Evolutionary conservation across 2,797 vertebrate genomes (phyloP), one percentile per base, ranked within the genome.

Genomic region (Novumbra hubbsi): DNA sequence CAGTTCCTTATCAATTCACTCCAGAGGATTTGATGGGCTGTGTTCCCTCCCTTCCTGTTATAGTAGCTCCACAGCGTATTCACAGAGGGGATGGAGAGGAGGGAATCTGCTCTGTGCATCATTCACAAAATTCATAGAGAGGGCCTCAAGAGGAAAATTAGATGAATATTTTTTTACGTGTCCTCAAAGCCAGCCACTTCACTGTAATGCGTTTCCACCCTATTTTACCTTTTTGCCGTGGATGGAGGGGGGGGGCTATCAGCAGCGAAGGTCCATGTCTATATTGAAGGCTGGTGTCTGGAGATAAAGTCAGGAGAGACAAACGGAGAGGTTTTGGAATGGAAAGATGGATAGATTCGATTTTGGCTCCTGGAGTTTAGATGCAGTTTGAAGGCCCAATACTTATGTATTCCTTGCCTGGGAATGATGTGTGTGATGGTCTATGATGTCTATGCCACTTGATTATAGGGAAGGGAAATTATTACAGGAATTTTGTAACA

Each of bases 1-100:
- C 71, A 49, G 62, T 38, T 69, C 74, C 90, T 93, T 92, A 93
- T 93, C 92, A 90, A 88, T 87, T 90, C 88, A 88, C 88, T 91
- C 83, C 89, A 92, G 89, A 88, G 83, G 80, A 85, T 90, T 88
- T 85, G 86, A 89, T 90, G 87, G 82, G 76, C 84, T 84, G 81
- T 80, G 83, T 84, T 83, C 84, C 82, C 83, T 68, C 86, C 87
- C 85, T 82, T 88, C 80, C 84, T 90, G 91, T 94, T 91, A 92
- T 89, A 87, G 86, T 85, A 80, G 86, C 83, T 84, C 83, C 85
- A 76, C 82, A 85, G 85, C 80, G 71, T 79, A 89, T 91, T 92
- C 79, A 87, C 82, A 68, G 80, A 74, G 74, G 84, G 80, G 81
- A 89, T 82, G 86, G 85, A 83, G 16, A 78, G 76, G 79, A 87